Evolutionary conservation across 92 coral and sea anemone genomes (phyloP).

Genomic region (Galaxea fascicularis): DNA sequence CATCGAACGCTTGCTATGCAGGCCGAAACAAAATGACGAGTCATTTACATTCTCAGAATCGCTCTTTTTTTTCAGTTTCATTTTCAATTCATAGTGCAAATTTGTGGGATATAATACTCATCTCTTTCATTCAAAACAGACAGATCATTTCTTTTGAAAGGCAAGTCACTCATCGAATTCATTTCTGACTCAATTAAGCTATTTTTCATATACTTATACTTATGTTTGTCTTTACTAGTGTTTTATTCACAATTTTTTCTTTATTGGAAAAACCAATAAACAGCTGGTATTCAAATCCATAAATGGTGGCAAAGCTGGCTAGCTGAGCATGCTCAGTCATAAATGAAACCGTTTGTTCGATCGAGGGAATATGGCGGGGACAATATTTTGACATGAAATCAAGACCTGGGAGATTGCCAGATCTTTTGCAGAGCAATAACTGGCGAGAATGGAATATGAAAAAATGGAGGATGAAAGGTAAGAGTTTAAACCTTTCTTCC

Average conservation of each 20-base stretch:
- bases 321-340: slow-evolving; percentile 46
- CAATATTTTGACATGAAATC: slow-evolving; percentile 50
- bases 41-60: neutral
- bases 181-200: slow-evolving; percentile 17
- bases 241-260: slow-evolving; percentile 48
- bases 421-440: slow-evolving; percentile 38
- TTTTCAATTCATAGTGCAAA: neutral
- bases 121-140: neutral
- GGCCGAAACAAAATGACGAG: neutral
- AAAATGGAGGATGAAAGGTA: slow-evolving; percentile 80
- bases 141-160: neutral
- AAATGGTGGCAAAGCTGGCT: slow-evolving; percentile 38
- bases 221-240: slow-evolving; percentile 33
- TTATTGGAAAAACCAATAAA: slow-evolving; percentile 47
- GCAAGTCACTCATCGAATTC: neutral
- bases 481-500: neutral
- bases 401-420: slow-evolving; percentile 31
- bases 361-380: slow-evolving; percentile 70
- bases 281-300: slow-evolving; percentile 48
- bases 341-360: slow-evolving; percentile 33
- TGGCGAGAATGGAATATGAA: slow-evolving; percentile 79
- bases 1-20: neutral
- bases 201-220: neutral
- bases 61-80: neutral
- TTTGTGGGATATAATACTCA: neutral